Evolutionary conservation across 1,140 invertebrate species (phyloP), one percentile per base, ranked within the genome.

Genomic region (Dendrolimus kikuchii): DNA sequence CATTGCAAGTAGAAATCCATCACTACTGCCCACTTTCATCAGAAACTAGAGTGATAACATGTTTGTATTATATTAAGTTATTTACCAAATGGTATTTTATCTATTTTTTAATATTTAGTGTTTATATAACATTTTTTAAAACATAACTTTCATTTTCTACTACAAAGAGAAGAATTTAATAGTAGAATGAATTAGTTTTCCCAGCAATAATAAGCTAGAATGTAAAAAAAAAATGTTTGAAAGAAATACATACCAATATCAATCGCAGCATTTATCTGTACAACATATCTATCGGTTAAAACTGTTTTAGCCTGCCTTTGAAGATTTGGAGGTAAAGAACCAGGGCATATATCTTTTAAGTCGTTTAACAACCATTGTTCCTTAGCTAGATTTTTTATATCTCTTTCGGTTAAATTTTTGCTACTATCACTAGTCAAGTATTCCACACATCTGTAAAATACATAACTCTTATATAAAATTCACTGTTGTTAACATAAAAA

Each of bases 361-460:
- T 88, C 77, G 66, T 85, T 80, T n/a, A 88, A 59, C 5, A 88
- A 51, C 86, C 86, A 88, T 55, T 88, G 86, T 45, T 84, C 77
- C 54, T 72, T 81, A 5, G 83, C 82, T 49, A 77, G 58, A 5
- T 63, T 63, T 57, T 80, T 64, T 40, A 88, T 70, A 38, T 85
- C 72, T 10, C 49, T 51, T 49, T 68, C 66, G 46, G 46, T 77
- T 7, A 71, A 66, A 44, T 61, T 60, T 51, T 60, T 64, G 40
- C 59, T 57, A 40, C 48, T 65, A 36, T 74, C 66, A 58, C 71
- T 69, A 38, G 59, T 65, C 46, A 83, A 73, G 64, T 77, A 83
- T 49, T 82, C 76, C 37, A 88, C 69, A 68, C 77, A 86, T 6
- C 85, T 88, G 56, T 46, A 74, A 71, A 50, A 47, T 40, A n/a